Evolutionary conservation across 2,888 invertebrate species (phyloP).

Genomic region (Apamea crenata): DNA sequence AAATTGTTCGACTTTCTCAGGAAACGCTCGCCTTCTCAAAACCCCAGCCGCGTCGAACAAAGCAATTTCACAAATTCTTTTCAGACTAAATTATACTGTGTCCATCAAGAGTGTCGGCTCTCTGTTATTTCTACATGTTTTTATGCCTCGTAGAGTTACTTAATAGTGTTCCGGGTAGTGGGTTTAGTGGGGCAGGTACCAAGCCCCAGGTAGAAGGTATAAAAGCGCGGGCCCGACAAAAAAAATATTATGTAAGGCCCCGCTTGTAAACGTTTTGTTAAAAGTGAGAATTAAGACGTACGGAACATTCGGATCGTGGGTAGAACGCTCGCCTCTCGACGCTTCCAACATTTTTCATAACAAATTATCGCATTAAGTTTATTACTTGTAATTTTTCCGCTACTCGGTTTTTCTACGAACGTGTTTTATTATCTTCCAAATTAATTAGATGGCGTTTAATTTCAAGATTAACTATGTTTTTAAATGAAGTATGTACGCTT

Average conservation of each 20-base stretch:
- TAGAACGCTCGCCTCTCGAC: conserved; percentile 49
- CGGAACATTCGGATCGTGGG: conserved; percentile 56
- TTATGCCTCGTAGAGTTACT: conserved; percentile 84
- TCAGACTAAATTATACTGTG: conserved; percentile 78
- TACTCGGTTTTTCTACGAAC: conserved; percentile 63
- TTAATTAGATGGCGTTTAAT: conserved; percentile 72
- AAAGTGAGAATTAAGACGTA: conserved; percentile 72
- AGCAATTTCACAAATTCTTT: conserved; percentile 76
- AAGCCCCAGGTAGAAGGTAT: conserved; percentile 82
- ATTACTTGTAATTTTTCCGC: conserved; percentile 68
- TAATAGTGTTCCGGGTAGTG: conserved; percentile 88
- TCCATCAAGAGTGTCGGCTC: conserved; percentile 76
- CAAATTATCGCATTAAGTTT: conserved; percentile 68
- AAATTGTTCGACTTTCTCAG: conserved; percentile 57
- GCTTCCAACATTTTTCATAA: conserved; percentile 62
- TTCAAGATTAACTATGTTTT: conserved; percentile 61
- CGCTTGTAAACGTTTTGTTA: conserved; percentile 74
- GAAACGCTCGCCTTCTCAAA: conserved; percentile 52
- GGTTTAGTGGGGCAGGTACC: conserved; percentile 84
- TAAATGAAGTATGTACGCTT: conserved; percentile 22
- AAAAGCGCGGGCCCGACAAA: conserved; percentile 75
- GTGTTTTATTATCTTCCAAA: conserved; percentile 66
- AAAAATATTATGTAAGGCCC: conserved; percentile 76
- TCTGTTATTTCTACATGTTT: conserved; percentile 81
- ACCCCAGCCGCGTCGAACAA: conserved; percentile 62